phyloP scores from a whole-genome alignment of 2,113 vertebrate species.

The Stigmatopora nigra region DNA sequence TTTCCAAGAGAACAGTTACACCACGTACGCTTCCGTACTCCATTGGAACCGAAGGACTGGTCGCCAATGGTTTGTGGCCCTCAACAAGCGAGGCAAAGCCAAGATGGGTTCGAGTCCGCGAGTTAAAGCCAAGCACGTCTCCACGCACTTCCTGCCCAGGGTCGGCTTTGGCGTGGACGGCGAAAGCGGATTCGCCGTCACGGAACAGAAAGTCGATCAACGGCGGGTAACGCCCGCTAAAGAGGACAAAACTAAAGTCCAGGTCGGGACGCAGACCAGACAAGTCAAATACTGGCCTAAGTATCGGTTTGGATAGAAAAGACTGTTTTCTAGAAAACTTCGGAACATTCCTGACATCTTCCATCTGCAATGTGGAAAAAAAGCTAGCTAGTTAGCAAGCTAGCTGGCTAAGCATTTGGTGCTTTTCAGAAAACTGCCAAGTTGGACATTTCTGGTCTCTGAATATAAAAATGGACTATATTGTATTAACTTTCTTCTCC shows the following conservation, averaged over 20 bases:
- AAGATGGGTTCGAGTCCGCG: slow-evolving; percentile 88
- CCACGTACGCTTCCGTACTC: slow-evolving; percentile 87
- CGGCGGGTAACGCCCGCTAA: slow-evolving; percentile 64
- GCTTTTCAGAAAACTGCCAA: no score
- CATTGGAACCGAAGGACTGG: slow-evolving; percentile 79
- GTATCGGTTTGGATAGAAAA: slow-evolving; percentile 83
- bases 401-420: no score
- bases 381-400: no score
- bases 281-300: slow-evolving; percentile 87
- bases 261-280: slow-evolving; percentile 43
- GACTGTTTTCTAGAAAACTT: not conserved
- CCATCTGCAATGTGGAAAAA: not conserved
- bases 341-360: slow-evolving; percentile 49
- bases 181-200: slow-evolving; percentile 79
- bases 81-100: slow-evolving; percentile 94
- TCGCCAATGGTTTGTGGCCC: slow-evolving; percentile 89
- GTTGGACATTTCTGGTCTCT: no score
- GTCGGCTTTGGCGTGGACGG: slow-evolving; percentile 65
- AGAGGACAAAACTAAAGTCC: slow-evolving; percentile 42
- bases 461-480: no score
- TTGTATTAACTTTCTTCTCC: no score
- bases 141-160: slow-evolving; percentile 90
- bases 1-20: slow-evolving; percentile 98
- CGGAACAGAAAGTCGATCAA: slow-evolving; percentile 55
- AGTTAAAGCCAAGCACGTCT: slow-evolving; percentile 89